phyloP scores from a whole-genome alignment of 1,140 invertebrate genomes.

The Drosophila miranda region DNA sequence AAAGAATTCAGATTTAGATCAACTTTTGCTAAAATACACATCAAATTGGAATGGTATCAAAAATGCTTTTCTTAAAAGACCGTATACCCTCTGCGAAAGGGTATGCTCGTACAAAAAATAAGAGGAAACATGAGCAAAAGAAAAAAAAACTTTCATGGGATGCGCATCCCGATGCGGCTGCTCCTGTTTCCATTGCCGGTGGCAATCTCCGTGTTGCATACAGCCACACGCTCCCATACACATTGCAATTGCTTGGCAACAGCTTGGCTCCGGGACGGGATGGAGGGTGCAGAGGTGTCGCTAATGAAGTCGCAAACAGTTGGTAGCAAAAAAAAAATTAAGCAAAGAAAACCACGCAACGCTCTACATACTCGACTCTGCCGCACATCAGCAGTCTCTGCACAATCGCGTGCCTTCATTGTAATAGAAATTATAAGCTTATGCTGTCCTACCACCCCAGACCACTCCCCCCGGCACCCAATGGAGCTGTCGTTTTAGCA shows the following conservation, averaged over 20 bases:
- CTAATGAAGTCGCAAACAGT: conserved; percentile 79
- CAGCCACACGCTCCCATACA: conserved; percentile 2
- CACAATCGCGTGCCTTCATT: conserved; percentile 48
- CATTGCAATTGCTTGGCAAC: conserved; percentile 73
- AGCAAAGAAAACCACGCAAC: conserved; percentile 31
- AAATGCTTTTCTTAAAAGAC: no score
- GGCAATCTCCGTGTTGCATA: conserved; percentile 18
- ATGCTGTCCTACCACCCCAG: conserved; percentile 13
- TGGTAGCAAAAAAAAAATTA: conserved; percentile 54
- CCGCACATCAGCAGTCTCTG: conserved; percentile 13
- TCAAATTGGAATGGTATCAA: no score
- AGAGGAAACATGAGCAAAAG: no score
- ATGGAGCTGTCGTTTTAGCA: conserved; percentile 67
- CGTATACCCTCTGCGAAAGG: no score
- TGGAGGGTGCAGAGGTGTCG: conserved; percentile 51
- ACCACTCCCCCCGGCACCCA: conserved; percentile 4
- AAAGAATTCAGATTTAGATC: no score
- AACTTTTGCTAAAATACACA: no score
- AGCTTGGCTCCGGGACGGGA: conserved; percentile 33
- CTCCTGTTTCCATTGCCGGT: conserved; percentile 18
- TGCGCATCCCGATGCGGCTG: no score
- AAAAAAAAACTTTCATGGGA: no score
- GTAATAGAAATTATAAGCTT: conserved; percentile 78
- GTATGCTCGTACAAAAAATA: no score
- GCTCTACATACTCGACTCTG: conserved; percentile 24